Base-by-base conservation (phyloP, 2,113 vertebrate species). In the Sphaerodactylus townsendi region DNA sequence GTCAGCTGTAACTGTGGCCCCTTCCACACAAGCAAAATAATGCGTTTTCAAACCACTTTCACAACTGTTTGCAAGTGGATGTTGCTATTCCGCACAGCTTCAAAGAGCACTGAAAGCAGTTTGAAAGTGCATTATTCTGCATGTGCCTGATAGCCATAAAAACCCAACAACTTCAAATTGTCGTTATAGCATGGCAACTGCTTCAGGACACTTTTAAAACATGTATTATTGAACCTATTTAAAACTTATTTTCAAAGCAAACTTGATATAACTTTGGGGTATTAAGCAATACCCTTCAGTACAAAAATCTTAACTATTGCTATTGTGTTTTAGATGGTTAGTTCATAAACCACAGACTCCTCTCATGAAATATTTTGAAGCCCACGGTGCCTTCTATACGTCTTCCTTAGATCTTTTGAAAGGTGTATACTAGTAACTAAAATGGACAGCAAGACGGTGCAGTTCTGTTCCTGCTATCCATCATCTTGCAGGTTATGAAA, bases 311-410 rank as follows among this genome's bases (percentile, higher is more conserved):
- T 53, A 56, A 69, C 80, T 85, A 87, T 82, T 77, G 81, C 59
- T 1, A 1, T 37, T 89, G 81, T 87, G 46, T 64, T 1, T 77
- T 80, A 73, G 79, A 81, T 8, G 77, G 10, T 90, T 46, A 33
- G 44, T 44, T 35, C 56, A 35, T 50, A 69, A 75, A 33, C 72
- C 30, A 65, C 69, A 25, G 28, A 13, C 23, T 14, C 28, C 41
- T 64, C 17, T 46, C 48, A 37, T 59, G n/a, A 17, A 71, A 88
- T 4, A 17, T 77, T 86, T 30, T 87, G 74, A 94, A 87, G 50
- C 71, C 33, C 88, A 79, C 84, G 65, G 82, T 92, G 79, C 84
- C 84, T 92, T 93, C 65, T 87, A 70, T 88, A 71, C 84, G 85
- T 90, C 28, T 37, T 64, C 85, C 15, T 33, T 41, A 46, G 41